These are phyloP conservation scores for Glossophaga mutica DNA, from an alignment of 2,797 vertebrate species.

Conservation along the genomic window DNA sequence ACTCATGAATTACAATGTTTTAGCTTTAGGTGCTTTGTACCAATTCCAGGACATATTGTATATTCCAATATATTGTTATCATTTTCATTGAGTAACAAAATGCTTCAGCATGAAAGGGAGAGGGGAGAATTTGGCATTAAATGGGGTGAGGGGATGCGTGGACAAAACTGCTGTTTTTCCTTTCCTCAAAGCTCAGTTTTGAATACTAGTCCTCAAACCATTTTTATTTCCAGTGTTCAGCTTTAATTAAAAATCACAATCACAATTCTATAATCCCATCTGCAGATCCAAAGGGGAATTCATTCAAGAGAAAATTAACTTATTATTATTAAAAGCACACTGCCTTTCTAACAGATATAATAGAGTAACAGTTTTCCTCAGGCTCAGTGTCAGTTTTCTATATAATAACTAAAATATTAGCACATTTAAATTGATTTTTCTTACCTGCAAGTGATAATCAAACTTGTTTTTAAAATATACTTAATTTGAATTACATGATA, in stretches of 20 bases:
- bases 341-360: constrained; percentile 56
- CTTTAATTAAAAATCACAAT: constrained; percentile 72
- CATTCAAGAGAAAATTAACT: constrained; percentile 67
- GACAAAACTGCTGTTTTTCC: neutral
- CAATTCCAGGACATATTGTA: constrained; percentile 46
- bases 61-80: constrained; percentile 49
- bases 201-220: constrained; percentile 48
- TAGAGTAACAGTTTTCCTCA: constrained; percentile 21
- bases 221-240: constrained; percentile 49
- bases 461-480: constrained; percentile 1
- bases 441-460: constrained; percentile 13
- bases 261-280: constrained; percentile 53
- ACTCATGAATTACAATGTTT: constrained; percentile 64
- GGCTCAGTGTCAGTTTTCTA: constrained; percentile 34
- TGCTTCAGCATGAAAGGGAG: constrained; percentile 18
- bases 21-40: constrained; percentile 61
- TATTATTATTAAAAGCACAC: constrained; percentile 64
- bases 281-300: constrained; percentile 35
- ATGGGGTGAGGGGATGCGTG: neutral
- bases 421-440: constrained; percentile 61
- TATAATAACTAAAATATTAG: constrained; percentile 29
- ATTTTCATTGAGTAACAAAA: constrained; percentile 69
- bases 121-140: neutral
- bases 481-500: constrained; percentile 39
- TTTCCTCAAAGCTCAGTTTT: constrained; percentile 43